Percentiles rank a stretch among this genome's conserved stretches.
phyloP scores from a whole-genome alignment of 1,140 invertebrate species.

The Heterodera carotae region DNA sequence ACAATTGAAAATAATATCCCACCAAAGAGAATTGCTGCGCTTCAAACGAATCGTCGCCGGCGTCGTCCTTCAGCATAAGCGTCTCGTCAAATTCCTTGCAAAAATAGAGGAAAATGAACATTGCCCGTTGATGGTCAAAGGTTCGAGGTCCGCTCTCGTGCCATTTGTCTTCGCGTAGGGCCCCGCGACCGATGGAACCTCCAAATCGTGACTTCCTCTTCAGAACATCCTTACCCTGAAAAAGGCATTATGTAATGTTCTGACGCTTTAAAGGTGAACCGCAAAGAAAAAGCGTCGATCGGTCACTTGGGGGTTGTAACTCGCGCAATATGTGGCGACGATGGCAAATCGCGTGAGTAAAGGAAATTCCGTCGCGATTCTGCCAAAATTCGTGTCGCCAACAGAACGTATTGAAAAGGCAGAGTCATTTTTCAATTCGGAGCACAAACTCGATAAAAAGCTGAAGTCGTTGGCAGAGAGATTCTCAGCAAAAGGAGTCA shows the following conservation, averaged over 20 bases:
- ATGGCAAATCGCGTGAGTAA: slow-evolving; percentile 31
- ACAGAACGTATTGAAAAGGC: slow-evolving; percentile 24
- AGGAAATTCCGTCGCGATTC: slow-evolving; percentile 28
- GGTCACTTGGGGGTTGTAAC: slow-evolving; percentile 36
- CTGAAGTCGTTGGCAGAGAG: neutral
- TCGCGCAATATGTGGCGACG: slow-evolving; percentile 40
- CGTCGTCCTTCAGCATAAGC: neutral
- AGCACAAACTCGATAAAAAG: slow-evolving; percentile 5
- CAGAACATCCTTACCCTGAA: slow-evolving; percentile 10
- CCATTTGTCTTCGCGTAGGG: slow-evolving; percentile 20
- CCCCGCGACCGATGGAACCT: neutral
- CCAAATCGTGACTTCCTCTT: slow-evolving; percentile 14
- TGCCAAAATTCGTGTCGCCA: neutral
- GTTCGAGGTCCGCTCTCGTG: slow-evolving; percentile 35
- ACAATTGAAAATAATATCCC: slow-evolving; percentile 15
- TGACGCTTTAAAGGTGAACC: neutral
- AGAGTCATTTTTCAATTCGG: slow-evolving; percentile 24
- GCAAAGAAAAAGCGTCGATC: slow-evolving; percentile 33
- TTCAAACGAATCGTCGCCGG: neutral
- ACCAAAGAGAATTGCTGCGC: slow-evolving; percentile 11
- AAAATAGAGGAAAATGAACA: slow-evolving; percentile 39
- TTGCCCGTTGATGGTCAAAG: slow-evolving; percentile 35
- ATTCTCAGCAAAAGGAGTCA: neutral
- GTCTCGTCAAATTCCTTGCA: slow-evolving; percentile 21
- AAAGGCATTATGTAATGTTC: neutral